These are phyloP conservation scores for human (Homo sapiens) DNA, from an alignment of 2,113 vertebrate genomes.

Conservation along the genomic window GRCh38 chr5:100053001-100053500, in stretches of 20 bases:
- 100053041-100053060: no score
- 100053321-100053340: neutral
- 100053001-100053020: no score
- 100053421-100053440: no score
- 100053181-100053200: accelerated
- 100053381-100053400: no score
- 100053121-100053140: accelerated
- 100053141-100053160: accelerated
- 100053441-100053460: no score
- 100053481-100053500: no score
- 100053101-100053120: accelerated
- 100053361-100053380: accelerated
- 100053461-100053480: accelerated
- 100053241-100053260: accelerated
- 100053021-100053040: no score
- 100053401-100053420: accelerated
- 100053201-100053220: accelerated
- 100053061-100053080: neutral
- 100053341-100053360: accelerated
- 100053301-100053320: neutral
- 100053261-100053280: accelerated
- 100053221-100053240: accelerated
- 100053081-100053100: accelerated
- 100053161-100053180: accelerated
- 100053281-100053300: neutral